Conservation (phyloP, 2,888 invertebrate species). For the Reticulitermes lucifugus region DNA sequence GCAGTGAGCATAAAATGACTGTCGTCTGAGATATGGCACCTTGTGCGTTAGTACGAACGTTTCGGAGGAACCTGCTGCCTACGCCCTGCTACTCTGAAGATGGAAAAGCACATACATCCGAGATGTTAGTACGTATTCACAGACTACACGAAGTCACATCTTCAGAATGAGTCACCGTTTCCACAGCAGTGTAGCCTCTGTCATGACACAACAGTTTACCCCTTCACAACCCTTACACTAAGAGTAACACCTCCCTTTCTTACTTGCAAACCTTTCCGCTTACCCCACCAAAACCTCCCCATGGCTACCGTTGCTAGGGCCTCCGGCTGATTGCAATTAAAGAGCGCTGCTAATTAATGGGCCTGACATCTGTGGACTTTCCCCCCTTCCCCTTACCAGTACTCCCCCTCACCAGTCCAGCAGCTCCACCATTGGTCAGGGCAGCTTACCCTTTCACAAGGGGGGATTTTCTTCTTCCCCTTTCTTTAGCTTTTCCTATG, state of each 20-base stretch:
- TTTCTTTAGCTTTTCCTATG: slow-evolving; percentile 39
- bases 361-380: slow-evolving; percentile 41
- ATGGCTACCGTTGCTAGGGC: slow-evolving; percentile 37
- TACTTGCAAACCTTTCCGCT: neutral
- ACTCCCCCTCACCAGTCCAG: slow-evolving; percentile 28
- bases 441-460: slow-evolving; percentile 41
- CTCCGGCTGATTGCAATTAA: slow-evolving; percentile 42
- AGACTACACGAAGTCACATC: too few relatives aligned
- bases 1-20: too few relatives aligned
- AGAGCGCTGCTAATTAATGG: slow-evolving; percentile 43
- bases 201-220: neutral
- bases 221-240: slow-evolving; percentile 9
- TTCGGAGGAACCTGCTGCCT: too few relatives aligned
- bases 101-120: too few relatives aligned
- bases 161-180: neutral
- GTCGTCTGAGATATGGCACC: too few relatives aligned
- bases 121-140: too few relatives aligned
- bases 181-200: neutral
- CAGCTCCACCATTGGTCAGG: slow-evolving; percentile 40
- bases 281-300: neutral
- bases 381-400: neutral
- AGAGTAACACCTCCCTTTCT: slow-evolving; percentile 24
- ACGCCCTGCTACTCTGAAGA: too few relatives aligned
- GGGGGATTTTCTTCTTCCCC: slow-evolving; percentile 37
- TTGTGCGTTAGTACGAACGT: too few relatives aligned